Conservation (phyloP, 2,113 vertebrate species). For the Microcebus ravelobensis region DNA sequence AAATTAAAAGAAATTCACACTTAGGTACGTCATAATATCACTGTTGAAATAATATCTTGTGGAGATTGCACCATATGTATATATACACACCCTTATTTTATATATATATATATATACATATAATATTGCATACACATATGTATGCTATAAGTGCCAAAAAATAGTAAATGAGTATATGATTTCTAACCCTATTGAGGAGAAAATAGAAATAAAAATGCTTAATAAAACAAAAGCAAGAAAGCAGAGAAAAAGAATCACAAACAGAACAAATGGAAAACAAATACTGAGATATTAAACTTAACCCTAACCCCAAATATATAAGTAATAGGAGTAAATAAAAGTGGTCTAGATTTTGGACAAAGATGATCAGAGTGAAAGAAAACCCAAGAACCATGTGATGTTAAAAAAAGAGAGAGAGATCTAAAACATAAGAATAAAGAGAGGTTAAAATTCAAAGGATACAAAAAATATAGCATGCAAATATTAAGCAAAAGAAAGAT, state of each 20-base stretch:
- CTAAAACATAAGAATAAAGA: background rate
- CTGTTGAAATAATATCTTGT: background rate
- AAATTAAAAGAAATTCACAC: too few species aligned
- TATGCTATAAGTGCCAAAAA: background rate
- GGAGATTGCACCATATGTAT: background rate
- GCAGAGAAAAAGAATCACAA: background rate
- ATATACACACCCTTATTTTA: background rate
- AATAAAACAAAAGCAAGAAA: background rate
- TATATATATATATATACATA: background rate
- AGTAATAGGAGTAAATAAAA: conserved; percentile 4
- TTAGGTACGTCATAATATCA: too few species aligned
- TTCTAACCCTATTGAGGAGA: background rate
- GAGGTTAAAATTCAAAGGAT: background rate
- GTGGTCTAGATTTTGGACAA: background rate
- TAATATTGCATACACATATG: background rate
- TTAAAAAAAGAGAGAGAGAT: background rate
- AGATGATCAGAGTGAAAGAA: background rate
- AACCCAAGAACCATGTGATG: background rate
- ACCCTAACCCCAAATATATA: background rate
- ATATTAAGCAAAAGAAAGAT: background rate
- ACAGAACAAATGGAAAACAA: background rate
- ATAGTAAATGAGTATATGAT: background rate
- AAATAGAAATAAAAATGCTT: background rate
- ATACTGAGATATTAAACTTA: background rate
- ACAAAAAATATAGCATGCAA: background rate